Base-by-base conservation (phyloP, 2,113 vertebrate species). In the Scomber colias region DNA sequence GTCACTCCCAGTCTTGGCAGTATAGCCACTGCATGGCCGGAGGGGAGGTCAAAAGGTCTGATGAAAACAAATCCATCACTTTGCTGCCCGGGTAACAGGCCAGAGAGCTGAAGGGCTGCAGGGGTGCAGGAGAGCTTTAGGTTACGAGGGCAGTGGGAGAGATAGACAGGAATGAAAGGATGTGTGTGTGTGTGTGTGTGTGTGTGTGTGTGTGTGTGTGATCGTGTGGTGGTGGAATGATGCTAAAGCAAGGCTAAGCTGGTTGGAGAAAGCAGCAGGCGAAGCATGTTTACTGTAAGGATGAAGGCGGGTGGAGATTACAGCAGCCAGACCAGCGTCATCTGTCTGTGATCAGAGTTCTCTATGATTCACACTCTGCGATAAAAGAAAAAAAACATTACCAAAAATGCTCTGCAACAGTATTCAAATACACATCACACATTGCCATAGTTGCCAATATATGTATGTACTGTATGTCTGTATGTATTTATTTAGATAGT, bases 51-150 rank as follows among this genome's bases (percentile, higher is more conserved):
- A 87, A 21, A 65, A 75, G 87, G 88, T 85, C 77, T 71, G 75
- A 86, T 86, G 87, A 87, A 89, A 92, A 90, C 90, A 92, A 91
- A 94, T 94, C 91, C 88, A 91, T 94, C 90, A 93, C 73, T 88
- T 88, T 76, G 27, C 64, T 75, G 84, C 53, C 40, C 3, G 65
- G 81, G 64, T 81, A 83, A 77, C 65, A 67, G 83, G 68, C 66
- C 70, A 68, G 55, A 73, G 51, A 82, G 76, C 82, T 81, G 65
- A 71, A 67, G 68, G 77, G 72, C 69, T 70, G 45, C 74, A 30
- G 61, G 60, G 80, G 73, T 51, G 65, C 64, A 75, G 64, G 19
- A 31, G 62, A 71, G 74, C 78, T 78, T 69, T 49, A 13, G 66
- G 75, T 78, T 80, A 75, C 4, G 6, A 64, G 71, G 27, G 65